A percentile compares a stretch with the other conserved stretches of the same genome.
These are phyloP conservation scores for Agrypnus murinus DNA, from an alignment of 2,888 invertebrate species.

Conservation along the genomic window DNA sequence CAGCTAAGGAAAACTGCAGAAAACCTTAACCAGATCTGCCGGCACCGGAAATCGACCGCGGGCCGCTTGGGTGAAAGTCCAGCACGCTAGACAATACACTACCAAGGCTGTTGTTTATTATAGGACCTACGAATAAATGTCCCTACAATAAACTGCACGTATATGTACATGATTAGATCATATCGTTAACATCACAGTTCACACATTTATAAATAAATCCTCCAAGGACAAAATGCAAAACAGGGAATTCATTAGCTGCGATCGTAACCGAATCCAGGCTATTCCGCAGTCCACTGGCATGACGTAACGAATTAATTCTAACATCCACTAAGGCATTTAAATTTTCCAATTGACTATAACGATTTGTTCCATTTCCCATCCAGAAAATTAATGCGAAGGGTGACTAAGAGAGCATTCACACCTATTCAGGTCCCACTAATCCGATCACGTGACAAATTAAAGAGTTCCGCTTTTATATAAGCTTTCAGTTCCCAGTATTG, in stretches of 20 bases:
- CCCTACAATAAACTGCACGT: no score
- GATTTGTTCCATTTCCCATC: neutral
- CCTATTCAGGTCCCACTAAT: slow-evolving; percentile 35
- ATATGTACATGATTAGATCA: neutral
- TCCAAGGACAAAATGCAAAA: slow-evolving; percentile 26
- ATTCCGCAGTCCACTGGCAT: slow-evolving; percentile 14
- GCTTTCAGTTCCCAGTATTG: slow-evolving; percentile 49
- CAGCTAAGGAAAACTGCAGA: no score
- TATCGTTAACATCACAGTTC: slow-evolving; percentile 8
- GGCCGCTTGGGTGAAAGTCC: no score
- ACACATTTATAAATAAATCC: slow-evolving; percentile 4
- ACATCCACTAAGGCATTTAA: slow-evolving; percentile 6
- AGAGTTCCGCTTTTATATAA: slow-evolving; percentile 47
- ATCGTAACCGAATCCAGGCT: slow-evolving; percentile 10
- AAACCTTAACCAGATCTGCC: no score
- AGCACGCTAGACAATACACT: no score
- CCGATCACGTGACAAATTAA: slow-evolving; percentile 50
- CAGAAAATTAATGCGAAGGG: slow-evolving; percentile 10
- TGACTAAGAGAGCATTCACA: slow-evolving; percentile 14
- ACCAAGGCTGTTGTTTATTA: no score
- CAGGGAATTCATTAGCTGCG: neutral
- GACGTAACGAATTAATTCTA: slow-evolving; percentile 11
- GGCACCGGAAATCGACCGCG: no score
- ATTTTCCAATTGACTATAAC: slow-evolving; percentile 9
- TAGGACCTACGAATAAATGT: no score